phyloP scores from a whole-genome alignment of 2,797 vertebrate genomes.

The Phyllotis vaccarum region DNA sequence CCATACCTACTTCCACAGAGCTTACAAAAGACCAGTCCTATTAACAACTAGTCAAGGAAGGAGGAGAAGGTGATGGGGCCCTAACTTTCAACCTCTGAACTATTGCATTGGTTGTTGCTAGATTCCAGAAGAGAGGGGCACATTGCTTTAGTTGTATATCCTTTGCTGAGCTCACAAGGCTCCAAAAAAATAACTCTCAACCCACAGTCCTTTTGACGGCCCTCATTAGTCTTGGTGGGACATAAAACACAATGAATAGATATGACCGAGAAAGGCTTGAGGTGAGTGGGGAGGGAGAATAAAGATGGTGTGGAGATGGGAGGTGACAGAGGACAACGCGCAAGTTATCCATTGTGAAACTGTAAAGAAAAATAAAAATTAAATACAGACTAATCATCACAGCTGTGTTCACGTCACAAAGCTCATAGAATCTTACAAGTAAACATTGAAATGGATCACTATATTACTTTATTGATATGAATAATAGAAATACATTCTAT shows the following conservation, averaged over 20 bases:
- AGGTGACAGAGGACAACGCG: not conserved
- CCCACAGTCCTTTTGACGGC: not conserved
- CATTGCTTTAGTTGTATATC: not conserved
- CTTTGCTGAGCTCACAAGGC: not conserved
- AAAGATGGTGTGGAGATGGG: not conserved
- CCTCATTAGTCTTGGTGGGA: not conserved
- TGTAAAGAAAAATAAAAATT: not conserved
- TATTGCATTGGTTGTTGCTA: not conserved
- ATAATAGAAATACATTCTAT: not conserved
- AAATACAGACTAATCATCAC: not conserved
- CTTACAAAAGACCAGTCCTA: not conserved
- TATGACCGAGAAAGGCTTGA: not conserved
- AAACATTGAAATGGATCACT: not conserved
- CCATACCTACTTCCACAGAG: not conserved
- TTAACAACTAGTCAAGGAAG: not conserved
- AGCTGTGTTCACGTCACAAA: conserved; percentile 7
- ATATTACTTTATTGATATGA: not conserved
- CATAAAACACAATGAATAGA: not conserved
- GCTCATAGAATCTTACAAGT: not conserved
- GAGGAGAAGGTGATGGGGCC: not conserved
- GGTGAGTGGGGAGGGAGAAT: not conserved
- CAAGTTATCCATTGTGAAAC: not conserved
- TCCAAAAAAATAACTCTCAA: not conserved
- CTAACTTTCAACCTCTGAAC: not conserved
- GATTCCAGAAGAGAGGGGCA: not conserved